phyloP scores from a whole-genome alignment of 2,888 invertebrate genomes.

The Nasonovia ribisnigri region DNA sequence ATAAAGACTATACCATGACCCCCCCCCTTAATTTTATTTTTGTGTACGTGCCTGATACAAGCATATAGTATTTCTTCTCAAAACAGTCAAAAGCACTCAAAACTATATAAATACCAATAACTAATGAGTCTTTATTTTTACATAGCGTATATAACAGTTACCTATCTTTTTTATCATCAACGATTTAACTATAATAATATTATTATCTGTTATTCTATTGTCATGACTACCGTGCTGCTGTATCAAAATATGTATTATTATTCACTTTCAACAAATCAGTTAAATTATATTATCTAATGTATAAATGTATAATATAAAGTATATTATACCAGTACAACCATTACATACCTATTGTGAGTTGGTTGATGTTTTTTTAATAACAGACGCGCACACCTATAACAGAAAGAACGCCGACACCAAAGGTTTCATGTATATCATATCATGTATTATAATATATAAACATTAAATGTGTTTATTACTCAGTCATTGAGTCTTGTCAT shows the following conservation, averaged over 20 bases:
- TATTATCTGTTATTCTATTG: background rate
- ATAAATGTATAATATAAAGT: background rate
- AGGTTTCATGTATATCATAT: background rate
- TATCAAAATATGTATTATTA: background rate
- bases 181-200: background rate
- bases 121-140: background rate
- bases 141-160: background rate
- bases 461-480: background rate
- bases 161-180: background rate
- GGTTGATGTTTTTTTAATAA: slow-evolving; percentile 43
- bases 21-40: too few species aligned
- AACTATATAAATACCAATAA: too few species aligned
- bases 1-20: too few species aligned
- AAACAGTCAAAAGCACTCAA: too few species aligned
- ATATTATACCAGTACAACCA: background rate
- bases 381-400: background rate
- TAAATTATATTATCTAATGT: background rate
- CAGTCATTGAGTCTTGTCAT: background rate
- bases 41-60: too few species aligned
- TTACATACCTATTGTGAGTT: background rate
- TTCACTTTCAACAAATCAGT: slow-evolving; percentile 6
- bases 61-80: too few species aligned
- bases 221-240: background rate
- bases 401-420: background rate
- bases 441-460: background rate